Evolutionary conservation across 2,113 vertebrate species (phyloP).

Genomic region (Marcusenius ussheri): DNA sequence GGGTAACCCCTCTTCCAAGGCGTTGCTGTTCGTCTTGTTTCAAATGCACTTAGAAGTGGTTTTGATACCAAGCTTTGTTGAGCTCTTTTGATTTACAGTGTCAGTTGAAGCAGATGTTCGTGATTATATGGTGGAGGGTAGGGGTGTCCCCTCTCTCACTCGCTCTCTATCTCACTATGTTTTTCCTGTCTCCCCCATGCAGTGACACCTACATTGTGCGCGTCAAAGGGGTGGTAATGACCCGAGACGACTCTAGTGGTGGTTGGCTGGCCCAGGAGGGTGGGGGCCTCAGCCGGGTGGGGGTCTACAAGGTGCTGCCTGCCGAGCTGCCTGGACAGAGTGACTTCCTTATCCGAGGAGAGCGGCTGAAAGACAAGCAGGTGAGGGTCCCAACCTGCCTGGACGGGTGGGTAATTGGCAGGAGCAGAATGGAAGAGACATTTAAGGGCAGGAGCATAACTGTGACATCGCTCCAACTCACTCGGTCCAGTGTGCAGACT

Average conservation of each 20-base stretch:
- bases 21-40: not conserved
- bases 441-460: not conserved
- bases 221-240: constrained; percentile 99
- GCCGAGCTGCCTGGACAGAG: constrained; percentile 72
- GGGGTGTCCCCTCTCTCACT: not conserved
- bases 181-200: constrained; percentile 43
- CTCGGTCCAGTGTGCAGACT: not conserved
- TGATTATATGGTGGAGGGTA: not conserved
- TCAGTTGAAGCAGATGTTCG: not conserved
- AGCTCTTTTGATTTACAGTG: not conserved
- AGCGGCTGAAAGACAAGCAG: constrained; percentile 95
- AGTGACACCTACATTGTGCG: constrained; percentile 99
- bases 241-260: constrained; percentile 97
- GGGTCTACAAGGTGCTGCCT: constrained; percentile 89
- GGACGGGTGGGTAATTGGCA: not conserved
- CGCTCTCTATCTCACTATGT: constrained; percentile 2
- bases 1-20: not conserved
- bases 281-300: constrained; percentile 89
- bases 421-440: not conserved
- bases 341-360: constrained; percentile 94
- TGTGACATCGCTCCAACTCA: not conserved
- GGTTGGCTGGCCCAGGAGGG: constrained; percentile 98
- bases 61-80: not conserved
- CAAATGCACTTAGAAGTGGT: not conserved
- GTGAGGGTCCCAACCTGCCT: constrained; percentile 47